Conservation (phyloP, 2,888 invertebrate species). For the Drosophila paracracens region DNA sequence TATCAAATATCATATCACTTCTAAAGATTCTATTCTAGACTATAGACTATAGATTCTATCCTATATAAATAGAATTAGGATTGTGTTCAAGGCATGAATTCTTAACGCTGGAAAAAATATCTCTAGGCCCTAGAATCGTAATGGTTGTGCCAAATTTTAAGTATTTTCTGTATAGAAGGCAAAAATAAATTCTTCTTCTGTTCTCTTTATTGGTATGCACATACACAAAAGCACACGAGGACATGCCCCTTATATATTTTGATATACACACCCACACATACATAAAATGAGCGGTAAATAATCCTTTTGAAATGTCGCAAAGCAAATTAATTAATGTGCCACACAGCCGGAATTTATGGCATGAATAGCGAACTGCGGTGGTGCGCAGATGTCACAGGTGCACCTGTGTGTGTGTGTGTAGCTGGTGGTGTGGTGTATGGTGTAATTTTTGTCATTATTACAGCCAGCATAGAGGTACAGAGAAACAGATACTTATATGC, state of each 20-base stretch:
- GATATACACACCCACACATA: slow-evolving; percentile 8
- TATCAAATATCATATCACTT: neutral
- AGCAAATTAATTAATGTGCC: slow-evolving; percentile 84
- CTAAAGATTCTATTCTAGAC: neutral
- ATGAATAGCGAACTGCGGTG: slow-evolving; percentile 54
- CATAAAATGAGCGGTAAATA: slow-evolving; percentile 79
- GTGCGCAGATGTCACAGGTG: slow-evolving; percentile 71
- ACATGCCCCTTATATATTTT: slow-evolving; percentile 12
- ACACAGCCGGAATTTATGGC: slow-evolving; percentile 83
- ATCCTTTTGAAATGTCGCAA: slow-evolving; percentile 82
- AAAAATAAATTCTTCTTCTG: neutral
- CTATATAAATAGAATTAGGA: too few species aligned
- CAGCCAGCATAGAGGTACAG: slow-evolving; percentile 8
- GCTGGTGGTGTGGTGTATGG: neutral
- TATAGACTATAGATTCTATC: too few species aligned
- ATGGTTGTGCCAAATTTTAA: neutral
- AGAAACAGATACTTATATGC: slow-evolving; percentile 15
- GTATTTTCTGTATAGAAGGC: neutral
- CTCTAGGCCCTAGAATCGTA: neutral
- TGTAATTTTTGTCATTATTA: slow-evolving; percentile 51
- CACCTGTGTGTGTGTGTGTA: slow-evolving; percentile 3
- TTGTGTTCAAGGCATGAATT: too few species aligned
- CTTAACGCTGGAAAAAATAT: neutral
- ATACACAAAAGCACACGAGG: neutral
- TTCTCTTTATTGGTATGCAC: neutral